Conservation (phyloP, 2,113 vertebrate genomes). For the Rallus limicola region DNA sequence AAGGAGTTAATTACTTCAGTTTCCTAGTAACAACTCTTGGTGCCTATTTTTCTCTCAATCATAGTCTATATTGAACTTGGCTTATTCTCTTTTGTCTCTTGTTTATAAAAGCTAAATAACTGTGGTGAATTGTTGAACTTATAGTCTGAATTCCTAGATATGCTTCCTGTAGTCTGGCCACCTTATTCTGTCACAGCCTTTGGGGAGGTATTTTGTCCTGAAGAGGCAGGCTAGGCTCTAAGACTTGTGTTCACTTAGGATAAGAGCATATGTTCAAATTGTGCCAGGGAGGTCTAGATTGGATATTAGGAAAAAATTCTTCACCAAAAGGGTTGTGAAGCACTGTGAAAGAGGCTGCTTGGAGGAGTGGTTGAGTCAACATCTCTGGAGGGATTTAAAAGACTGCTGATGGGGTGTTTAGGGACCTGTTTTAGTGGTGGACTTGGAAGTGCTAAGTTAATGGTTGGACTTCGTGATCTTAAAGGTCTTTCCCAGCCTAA, state of each 20-base stretch:
- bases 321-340: background rate
- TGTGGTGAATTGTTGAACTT: background rate
- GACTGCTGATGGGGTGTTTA: background rate
- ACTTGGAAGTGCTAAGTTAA: background rate
- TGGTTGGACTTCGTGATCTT: background rate
- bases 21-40: background rate
- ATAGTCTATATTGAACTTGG: background rate
- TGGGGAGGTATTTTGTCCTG: background rate
- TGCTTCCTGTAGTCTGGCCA: fast-evolving
- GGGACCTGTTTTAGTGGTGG: background rate
- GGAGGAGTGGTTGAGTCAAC: background rate
- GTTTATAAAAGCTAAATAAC: background rate
- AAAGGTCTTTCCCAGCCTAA: background rate
- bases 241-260: background rate
- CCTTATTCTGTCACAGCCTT: background rate
- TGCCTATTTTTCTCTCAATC: background rate
- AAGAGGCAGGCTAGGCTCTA: background rate
- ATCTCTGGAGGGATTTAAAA: background rate
- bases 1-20: background rate
- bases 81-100: background rate
- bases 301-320: background rate
- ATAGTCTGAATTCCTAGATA: background rate
- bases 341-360: too few relatives aligned
- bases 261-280: background rate
- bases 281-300: background rate